A percentile compares a stretch with the other conserved stretches of the same genome.
Evolutionary conservation across 2,113 vertebrate genomes (phyloP).

Genomic region (Castor canadensis): DNA sequence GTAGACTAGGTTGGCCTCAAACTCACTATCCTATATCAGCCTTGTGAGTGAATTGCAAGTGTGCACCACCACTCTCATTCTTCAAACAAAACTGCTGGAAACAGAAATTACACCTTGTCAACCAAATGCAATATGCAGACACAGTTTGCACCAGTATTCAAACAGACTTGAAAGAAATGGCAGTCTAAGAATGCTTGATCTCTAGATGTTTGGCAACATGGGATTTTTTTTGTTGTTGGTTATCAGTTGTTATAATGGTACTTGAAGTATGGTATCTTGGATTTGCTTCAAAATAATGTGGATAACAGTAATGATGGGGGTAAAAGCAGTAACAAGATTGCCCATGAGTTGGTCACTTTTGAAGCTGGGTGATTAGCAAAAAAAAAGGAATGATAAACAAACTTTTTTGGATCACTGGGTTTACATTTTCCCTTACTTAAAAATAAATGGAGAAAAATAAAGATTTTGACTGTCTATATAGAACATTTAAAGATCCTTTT

Average conservation of each 20-base stretch:
- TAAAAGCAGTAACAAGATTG: background rate
- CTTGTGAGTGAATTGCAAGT: background rate
- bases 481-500: background rate
- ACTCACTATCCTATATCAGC: background rate
- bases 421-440: background rate
- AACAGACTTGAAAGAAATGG: background rate
- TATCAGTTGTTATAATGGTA: background rate
- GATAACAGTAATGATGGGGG: accelerated
- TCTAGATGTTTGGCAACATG: background rate
- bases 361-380: background rate
- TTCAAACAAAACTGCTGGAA: background rate
- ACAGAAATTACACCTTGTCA: background rate
- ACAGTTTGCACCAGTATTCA: background rate
- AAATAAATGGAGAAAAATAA: background rate
- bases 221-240: background rate
- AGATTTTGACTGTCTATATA: background rate
- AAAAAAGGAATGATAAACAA: accelerated
- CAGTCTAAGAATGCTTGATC: background rate
- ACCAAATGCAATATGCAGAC: background rate
- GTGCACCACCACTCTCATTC: background rate
- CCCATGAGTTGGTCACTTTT: background rate
- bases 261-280: background rate
- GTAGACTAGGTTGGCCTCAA: background rate
- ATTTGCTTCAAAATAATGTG: background rate
- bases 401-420: too few species aligned